Evolutionary conservation across 2,888 invertebrate species (phyloP).

Genomic region (Scaptomyza caliginosa): DNA sequence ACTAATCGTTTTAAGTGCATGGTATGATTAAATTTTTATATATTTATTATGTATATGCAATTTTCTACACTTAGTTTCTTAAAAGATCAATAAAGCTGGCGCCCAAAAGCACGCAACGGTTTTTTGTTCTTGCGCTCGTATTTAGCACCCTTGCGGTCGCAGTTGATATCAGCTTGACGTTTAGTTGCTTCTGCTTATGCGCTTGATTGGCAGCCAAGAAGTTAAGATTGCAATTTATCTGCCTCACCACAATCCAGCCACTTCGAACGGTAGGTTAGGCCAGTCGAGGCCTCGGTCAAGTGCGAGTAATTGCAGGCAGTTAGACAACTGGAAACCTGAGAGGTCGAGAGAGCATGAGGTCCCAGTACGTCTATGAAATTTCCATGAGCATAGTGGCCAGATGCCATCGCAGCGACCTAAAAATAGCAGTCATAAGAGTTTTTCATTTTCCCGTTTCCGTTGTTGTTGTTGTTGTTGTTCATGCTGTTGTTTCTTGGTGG

Average conservation of each 20-base stretch:
- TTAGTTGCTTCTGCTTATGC: slow-evolving; percentile 1
- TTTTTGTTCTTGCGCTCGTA: neutral
- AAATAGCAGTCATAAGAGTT: slow-evolving; percentile 61
- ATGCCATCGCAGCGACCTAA: slow-evolving; percentile 42
- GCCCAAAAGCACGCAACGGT: neutral
- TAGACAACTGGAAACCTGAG: slow-evolving; percentile 56
- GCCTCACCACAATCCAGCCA: slow-evolving; percentile 4
- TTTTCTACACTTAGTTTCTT: neutral
- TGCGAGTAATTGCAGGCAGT: slow-evolving; percentile 73
- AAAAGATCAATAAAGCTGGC: neutral
- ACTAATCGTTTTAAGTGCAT: neutral
- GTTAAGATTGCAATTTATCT: slow-evolving; percentile 59
- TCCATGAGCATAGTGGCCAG: slow-evolving; percentile 50
- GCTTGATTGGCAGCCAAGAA: slow-evolving; percentile 30
- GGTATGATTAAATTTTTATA: neutral
- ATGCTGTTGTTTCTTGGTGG: neutral
- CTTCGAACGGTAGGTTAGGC: slow-evolving; percentile 33
- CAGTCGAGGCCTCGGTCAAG: slow-evolving; percentile 52
- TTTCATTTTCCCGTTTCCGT: slow-evolving; percentile 25
- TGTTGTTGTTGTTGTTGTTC: slow-evolving; percentile 17
- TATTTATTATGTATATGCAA: neutral
- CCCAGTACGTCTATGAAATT: slow-evolving; percentile 54
- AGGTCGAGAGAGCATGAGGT: slow-evolving; percentile 8
- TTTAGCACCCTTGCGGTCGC: slow-evolving; percentile 10
- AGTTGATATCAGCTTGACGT: neutral